Conservation (phyloP, 2,113 vertebrate genomes). For the Synchiropus splendidus region DNA sequence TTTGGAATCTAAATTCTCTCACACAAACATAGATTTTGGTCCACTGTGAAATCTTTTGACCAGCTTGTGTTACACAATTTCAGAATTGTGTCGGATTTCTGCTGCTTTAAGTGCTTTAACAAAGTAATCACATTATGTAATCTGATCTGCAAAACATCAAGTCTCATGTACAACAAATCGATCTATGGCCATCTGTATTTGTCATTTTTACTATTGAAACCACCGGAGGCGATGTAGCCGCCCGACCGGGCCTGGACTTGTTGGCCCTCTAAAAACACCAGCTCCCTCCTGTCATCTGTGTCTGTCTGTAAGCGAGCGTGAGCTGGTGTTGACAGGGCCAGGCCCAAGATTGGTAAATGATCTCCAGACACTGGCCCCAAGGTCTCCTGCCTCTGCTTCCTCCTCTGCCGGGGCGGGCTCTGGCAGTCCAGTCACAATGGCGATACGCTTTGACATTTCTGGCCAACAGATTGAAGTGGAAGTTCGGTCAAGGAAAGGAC, state of each 20-base stretch:
- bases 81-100: too few relatives aligned
- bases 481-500: slow-evolving; percentile 35
- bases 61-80: too few relatives aligned
- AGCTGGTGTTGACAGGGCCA: slow-evolving; percentile 54
- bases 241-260: neutral
- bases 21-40: too few relatives aligned
- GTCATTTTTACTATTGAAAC: neutral
- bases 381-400: slow-evolving; percentile 42
- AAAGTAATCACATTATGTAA: too few relatives aligned
- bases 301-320: slow-evolving; percentile 35
- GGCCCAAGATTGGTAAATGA: slow-evolving; percentile 35
- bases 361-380: slow-evolving; percentile 39
- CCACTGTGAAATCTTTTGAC: too few relatives aligned
- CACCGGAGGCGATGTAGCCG: slow-evolving; percentile 1
- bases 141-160: too few relatives aligned
- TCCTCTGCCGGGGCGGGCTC: slow-evolving; percentile 15
- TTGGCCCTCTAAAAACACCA: slow-evolving; percentile 10
- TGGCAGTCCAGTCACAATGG: slow-evolving; percentile 22
- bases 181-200: too few relatives aligned
- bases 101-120: too few relatives aligned
- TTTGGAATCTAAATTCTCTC: too few relatives aligned
- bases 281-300: slow-evolving; percentile 15
- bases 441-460: slow-evolving; percentile 36
- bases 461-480: slow-evolving; percentile 35
- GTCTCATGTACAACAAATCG: too few relatives aligned